Conservation (phyloP, 2,113 vertebrate genomes). For the Kobus ellipsiprymnus region DNA sequence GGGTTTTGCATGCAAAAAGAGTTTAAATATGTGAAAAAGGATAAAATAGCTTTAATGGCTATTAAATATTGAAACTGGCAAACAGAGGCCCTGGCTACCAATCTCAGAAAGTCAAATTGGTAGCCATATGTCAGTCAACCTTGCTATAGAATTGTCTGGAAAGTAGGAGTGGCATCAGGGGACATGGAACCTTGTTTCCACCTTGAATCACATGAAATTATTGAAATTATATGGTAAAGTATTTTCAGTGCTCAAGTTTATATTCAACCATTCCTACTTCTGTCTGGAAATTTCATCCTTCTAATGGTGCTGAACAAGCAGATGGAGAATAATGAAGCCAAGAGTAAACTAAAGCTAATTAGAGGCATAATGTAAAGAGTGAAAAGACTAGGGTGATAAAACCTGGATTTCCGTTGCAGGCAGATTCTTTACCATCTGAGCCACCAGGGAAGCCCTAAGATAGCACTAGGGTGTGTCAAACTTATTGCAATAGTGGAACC, state of each 20-base stretch:
- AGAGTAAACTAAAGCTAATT: background rate
- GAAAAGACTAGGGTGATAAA: background rate
- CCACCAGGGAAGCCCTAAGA: background rate
- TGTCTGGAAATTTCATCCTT: background rate
- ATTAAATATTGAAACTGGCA: constrained; percentile 47
- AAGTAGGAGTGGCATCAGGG: background rate
- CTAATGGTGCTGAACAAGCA: background rate
- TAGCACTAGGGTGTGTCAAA: background rate
- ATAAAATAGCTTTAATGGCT: constrained; percentile 21
- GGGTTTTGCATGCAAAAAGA: constrained; percentile 27
- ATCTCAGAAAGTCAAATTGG: background rate
- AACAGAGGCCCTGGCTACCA: background rate
- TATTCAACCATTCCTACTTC: background rate
- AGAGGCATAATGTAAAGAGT: background rate
- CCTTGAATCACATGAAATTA: background rate
- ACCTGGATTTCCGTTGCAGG: background rate
- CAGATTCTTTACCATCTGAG: background rate
- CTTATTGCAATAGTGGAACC: background rate
- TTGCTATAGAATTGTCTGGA: background rate
- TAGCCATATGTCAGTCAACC: background rate
- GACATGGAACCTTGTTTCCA: background rate
- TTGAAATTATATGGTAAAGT: background rate
- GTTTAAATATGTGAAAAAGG: background rate
- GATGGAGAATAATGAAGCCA: background rate
- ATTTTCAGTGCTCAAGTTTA: background rate